Evolutionary conservation across 2,113 vertebrate genomes (phyloP).

Genomic region (Phylloscopus trochiloides): DNA sequence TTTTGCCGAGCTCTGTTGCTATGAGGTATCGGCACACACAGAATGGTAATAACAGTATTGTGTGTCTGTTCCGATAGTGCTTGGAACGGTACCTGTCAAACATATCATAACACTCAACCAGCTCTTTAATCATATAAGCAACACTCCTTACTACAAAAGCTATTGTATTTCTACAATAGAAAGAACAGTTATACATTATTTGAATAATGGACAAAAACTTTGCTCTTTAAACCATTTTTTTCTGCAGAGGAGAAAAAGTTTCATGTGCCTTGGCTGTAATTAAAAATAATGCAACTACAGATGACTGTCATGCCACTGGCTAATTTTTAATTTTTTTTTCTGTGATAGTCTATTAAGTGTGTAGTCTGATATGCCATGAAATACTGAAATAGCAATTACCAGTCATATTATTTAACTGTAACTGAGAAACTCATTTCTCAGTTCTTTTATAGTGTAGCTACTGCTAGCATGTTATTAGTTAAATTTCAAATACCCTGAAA

Average conservation of each 20-base stretch:
- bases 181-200: not conserved
- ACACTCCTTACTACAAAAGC: not conserved
- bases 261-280: not conserved
- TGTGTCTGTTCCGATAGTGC: constrained; percentile 10
- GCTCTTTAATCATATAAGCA: constrained; percentile 31
- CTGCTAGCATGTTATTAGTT: not conserved
- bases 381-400: not conserved
- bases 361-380: not conserved
- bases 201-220: constrained; percentile 19
- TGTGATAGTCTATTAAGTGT: not conserved
- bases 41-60: constrained; percentile 14
- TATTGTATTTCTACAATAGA: constrained; percentile 7
- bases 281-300: not conserved
- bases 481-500: constrained; percentile 16
- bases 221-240: not conserved
- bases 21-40: not conserved
- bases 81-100: constrained; percentile 32
- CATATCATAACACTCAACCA: not conserved
- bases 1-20: not conserved
- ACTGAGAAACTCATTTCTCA: not conserved
- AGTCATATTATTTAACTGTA: constrained; percentile 5
- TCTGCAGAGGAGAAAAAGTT: not conserved
- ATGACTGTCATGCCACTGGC: not conserved
- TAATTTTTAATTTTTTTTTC: not conserved
- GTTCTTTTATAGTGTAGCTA: not conserved